Percentiles rank a stretch among this genome's conserved stretches.
Conservation (phyloP, 2,113 vertebrate species). For the Gorsachius goisagi region DNA sequence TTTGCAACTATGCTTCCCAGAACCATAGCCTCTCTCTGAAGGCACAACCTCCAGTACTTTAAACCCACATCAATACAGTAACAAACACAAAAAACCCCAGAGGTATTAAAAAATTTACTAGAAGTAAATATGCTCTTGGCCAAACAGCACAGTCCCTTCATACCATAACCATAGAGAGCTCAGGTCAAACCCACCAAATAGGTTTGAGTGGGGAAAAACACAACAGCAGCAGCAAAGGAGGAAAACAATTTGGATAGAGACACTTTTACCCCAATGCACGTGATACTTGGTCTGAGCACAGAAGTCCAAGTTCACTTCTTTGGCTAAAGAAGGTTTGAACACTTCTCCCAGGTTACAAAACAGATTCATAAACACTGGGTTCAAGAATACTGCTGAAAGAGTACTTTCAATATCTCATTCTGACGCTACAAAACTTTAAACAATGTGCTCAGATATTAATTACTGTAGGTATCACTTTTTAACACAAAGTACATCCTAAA, state of each 20-base stretch:
- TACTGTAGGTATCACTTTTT: neutral
- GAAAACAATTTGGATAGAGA: neutral
- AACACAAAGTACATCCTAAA: neutral
- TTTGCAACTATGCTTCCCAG: neutral
- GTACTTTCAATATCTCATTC: neutral
- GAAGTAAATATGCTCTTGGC: neutral
- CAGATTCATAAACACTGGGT: neutral
- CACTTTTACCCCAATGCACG: neutral
- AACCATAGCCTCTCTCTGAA: neutral
- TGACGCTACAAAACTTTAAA: neutral
- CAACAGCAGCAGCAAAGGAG: neutral
- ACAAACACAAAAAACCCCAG: neutral
- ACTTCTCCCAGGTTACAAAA: neutral
- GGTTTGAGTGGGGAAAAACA: neutral
- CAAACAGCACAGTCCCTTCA: neutral
- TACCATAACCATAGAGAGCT: neutral
- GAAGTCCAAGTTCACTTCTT: neutral
- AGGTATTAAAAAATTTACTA: no score
- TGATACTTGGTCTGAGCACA: neutral
- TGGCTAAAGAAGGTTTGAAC: neutral
- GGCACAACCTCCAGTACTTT: neutral
- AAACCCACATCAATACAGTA: neutral
- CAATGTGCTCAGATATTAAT: neutral
- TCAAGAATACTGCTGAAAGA: neutral
- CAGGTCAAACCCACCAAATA: neutral